phyloP scores from a whole-genome alignment of 2,797 vertebrate species.

The Zalophus californianus region DNA sequence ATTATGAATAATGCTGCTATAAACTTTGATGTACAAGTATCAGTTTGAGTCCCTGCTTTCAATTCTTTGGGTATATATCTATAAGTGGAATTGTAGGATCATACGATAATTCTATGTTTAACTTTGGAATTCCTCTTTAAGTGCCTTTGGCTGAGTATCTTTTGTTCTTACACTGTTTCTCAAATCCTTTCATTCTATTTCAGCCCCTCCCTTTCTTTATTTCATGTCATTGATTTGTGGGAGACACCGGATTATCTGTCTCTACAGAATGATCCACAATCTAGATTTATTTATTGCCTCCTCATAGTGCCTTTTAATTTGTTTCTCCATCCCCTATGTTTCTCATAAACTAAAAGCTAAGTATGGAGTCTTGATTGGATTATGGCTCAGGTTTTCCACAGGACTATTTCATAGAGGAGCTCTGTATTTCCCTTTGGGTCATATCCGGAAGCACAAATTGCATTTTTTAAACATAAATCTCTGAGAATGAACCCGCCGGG shows the following conservation, averaged over 20 bases:
- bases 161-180: background rate
- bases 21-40: background rate
- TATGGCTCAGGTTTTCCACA: background rate
- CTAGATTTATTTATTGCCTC: background rate
- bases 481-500: background rate
- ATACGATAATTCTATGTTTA: background rate
- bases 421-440: background rate
- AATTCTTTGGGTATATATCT: background rate
- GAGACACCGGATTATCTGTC: slow-evolving; percentile 8
- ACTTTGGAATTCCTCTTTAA: background rate
- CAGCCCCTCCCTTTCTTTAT: background rate
- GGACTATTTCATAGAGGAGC: background rate
- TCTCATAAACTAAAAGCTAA: slow-evolving; percentile 12
- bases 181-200: slow-evolving; percentile 14
- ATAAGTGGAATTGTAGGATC: background rate
- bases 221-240: background rate
- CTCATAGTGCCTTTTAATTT: background rate
- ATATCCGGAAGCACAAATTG: background rate
- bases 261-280: background rate
- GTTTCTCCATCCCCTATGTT: background rate
- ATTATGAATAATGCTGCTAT: background rate
- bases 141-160: background rate
- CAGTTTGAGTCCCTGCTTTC: background rate
- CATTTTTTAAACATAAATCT: slow-evolving; percentile 20
- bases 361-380: background rate